phyloP scores from a whole-genome alignment of 2,888 invertebrate species.

The Iphiclides podalirius region DNA sequence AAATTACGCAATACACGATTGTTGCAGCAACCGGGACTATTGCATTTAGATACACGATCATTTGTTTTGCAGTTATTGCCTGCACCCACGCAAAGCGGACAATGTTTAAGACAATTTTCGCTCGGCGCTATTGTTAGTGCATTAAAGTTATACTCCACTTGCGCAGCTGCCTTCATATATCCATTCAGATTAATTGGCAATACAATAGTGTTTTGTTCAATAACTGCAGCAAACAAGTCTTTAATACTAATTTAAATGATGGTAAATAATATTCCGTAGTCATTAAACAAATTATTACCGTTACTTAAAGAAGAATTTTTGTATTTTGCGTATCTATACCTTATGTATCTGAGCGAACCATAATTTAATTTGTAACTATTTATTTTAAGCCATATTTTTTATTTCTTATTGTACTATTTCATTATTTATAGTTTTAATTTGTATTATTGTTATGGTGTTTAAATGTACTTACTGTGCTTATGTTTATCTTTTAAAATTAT shows the following conservation, averaged over 20 bases:
- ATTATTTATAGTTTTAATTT: too few relatives aligned
- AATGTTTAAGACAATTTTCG: slow-evolving; percentile 22
- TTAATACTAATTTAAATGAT: neutral
- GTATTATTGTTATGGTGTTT: too few relatives aligned
- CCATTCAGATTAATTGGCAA: slow-evolving; percentile 26
- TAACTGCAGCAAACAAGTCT: neutral
- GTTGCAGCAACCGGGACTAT: slow-evolving; percentile 4
- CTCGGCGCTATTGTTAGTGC: slow-evolving; percentile 14
- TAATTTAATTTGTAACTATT: too few relatives aligned
- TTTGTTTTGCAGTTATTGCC: slow-evolving; percentile 23
- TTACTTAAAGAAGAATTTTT: too few relatives aligned
- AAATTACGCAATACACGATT: slow-evolving; percentile 5
- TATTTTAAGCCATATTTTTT: too few relatives aligned
- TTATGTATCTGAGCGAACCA: too few relatives aligned
- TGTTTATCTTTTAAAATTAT: too few relatives aligned
- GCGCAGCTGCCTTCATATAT: slow-evolving; percentile 20
- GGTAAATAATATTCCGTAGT: too few relatives aligned
- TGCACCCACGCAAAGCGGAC: slow-evolving; percentile 25
- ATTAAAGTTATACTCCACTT: slow-evolving; percentile 11
- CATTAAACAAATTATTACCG: too few relatives aligned
- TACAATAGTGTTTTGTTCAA: slow-evolving; percentile 17
- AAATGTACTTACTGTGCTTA: too few relatives aligned
- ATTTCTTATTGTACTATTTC: too few relatives aligned
- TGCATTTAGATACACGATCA: slow-evolving; percentile 16
- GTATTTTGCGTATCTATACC: too few relatives aligned